Evolutionary conservation across 2,797 vertebrate genomes (phyloP).

Genomic region (Sternarchorhynchus goeldii): DNA sequence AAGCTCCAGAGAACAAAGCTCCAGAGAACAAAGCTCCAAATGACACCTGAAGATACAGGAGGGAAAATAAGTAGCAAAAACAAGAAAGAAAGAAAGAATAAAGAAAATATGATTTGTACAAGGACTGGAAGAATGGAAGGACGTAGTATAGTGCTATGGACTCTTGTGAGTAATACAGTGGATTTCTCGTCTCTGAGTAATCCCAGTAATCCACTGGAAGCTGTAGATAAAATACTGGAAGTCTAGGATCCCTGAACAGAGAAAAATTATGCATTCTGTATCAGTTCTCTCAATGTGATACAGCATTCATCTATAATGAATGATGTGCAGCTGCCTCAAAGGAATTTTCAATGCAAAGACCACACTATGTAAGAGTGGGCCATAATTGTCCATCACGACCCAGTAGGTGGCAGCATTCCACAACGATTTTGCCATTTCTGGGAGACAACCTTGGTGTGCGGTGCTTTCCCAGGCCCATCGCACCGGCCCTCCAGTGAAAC

Average conservation of each 20-base stretch:
- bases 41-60: not conserved
- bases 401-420: slow-evolving; percentile 89
- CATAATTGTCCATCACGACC: slow-evolving; percentile 50
- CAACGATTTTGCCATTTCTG: slow-evolving; percentile 64
- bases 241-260: no score
- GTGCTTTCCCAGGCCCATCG: not conserved
- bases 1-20: no score
- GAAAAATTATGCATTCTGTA: not conserved
- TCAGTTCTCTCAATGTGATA: no score
- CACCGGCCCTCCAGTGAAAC: no score
- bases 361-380: not conserved
- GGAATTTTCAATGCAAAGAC: not conserved
- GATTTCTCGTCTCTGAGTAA: no score
- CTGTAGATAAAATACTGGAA: no score
- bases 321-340: not conserved
- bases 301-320: not conserved
- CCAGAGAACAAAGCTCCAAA: no score
- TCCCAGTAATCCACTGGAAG: no score
- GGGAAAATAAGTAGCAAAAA: not conserved
- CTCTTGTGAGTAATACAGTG: not conserved
- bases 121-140: no score
- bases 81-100: not conserved
- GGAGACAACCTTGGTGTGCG: not conserved
- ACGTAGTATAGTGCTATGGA: no score
- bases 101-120: no score